Base-by-base conservation (phyloP, 1,140 invertebrate species). In the Hylaeus anthracinus region DNA sequence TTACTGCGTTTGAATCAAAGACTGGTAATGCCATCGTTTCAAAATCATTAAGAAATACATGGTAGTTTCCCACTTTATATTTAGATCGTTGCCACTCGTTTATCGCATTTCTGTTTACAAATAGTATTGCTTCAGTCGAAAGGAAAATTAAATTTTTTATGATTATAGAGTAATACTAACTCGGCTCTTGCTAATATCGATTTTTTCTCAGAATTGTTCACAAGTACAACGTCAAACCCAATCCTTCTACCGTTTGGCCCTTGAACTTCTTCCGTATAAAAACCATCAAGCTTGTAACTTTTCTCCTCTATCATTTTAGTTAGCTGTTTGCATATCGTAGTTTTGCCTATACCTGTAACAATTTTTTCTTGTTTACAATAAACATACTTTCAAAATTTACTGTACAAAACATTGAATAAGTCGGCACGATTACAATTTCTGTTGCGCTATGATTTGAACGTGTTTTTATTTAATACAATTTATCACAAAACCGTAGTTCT, bases 231-330 rank as follows among this genome's bases (percentile, higher is more conserved):
- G 90, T 96, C 95, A 89, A 96, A 96, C 43, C 95, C 96, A 60
- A 94, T 93, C 76, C 95, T 93, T 70, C 81, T 88, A 26, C 93
- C 90, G 45, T 73, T 74, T 1, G 76, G 80, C 71, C 92, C 89
- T 66, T 95, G 89, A 3, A 95, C 87, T 92, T 96, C 95, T 90
- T 95, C 95, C 0, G 95, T 96, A 76, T 95, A 95, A 92, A 96
- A 96, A 37, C 95, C 96, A 86, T 93, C 88, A n/a, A 93, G 74
- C 39, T 84, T 82, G 56, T 93, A 74, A 61, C 90, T 89, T 61
- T 83, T 81, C 66, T 91, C 87, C 64, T 93, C 88, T 6, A 95
- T 71, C 8, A 86, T 60, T 14, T 92, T 83, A 79, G 88, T 89
- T 37, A 94, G 76, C 84, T 95, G 94, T 86, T 94, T 94, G 55